Conservation (phyloP, 2,797 vertebrate genomes). For the Manis pentadactyla region DNA sequence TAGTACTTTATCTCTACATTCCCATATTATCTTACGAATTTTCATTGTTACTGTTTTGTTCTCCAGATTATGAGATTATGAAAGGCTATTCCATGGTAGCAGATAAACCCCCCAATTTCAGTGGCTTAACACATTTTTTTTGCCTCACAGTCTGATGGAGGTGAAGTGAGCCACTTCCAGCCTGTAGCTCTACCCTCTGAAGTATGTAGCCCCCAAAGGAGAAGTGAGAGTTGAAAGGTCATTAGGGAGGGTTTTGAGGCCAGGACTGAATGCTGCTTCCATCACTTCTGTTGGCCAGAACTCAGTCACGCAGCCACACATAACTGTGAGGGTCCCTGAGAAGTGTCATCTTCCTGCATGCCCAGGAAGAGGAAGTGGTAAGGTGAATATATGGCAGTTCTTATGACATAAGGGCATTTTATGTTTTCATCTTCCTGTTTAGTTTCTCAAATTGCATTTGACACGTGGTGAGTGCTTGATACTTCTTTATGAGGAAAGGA, state of each 20-base stretch:
- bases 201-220: neutral
- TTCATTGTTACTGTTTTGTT: neutral
- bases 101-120: neutral
- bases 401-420: neutral
- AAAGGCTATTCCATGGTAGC: neutral
- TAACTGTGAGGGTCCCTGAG: neutral
- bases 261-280: neutral
- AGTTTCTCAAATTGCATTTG: conserved; percentile 22
- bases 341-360: neutral
- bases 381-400: neutral
- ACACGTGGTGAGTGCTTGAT: neutral
- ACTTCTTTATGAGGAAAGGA: neutral
- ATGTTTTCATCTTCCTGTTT: neutral
- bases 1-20: neutral
- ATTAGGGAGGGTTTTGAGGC: neutral
- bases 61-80: neutral
- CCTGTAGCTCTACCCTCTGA: neutral
- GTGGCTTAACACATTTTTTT: neutral
- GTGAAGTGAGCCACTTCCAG: neutral
- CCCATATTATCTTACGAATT: neutral
- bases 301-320: neutral
- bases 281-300: neutral
- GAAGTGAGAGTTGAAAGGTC: neutral
- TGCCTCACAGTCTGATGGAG: neutral
- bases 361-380: neutral